A percentile compares a stretch with the other conserved stretches of the same genome.
Evolutionary conservation across 53 echinoderm and acorn worm species (phyloP).

Genomic region (Paracentrotus lividus): DNA sequence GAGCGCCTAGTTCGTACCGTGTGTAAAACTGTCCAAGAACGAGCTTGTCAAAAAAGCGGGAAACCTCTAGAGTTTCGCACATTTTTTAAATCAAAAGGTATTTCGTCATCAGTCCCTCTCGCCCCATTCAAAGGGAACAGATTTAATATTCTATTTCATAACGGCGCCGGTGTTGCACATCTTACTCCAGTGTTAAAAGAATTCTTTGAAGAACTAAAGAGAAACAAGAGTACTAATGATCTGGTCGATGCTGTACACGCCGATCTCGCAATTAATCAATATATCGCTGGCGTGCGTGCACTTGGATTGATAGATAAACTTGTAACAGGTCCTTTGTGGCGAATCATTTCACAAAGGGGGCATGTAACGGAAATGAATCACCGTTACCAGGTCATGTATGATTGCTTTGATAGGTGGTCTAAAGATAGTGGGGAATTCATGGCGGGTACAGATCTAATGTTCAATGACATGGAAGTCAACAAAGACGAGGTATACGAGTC

Average conservation of each 20-base stretch:
- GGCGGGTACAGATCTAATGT: conserved; percentile 65
- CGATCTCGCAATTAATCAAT: conserved; percentile 74
- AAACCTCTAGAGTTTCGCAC: conserved; percentile 76
- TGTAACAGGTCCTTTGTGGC: conserved; percentile 80
- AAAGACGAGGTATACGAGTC: conserved; percentile 61
- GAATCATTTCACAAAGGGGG: conserved; percentile 65
- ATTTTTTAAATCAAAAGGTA: conserved; percentile 50
- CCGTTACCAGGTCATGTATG: conserved; percentile 37
- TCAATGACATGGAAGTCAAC: conserved; percentile 68
- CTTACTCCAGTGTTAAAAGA: conserved; percentile 58
- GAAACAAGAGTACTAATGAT: conserved; percentile 68
- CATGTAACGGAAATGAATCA: conserved; percentile 75
- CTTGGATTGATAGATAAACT: conserved; percentile 80
- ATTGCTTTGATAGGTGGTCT: conserved; percentile 68
- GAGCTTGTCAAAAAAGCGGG: conserved; percentile 76
- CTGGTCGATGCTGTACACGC: conserved; percentile 72
- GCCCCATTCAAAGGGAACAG: conserved; percentile 79
- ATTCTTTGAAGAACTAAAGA: conserved; percentile 73
- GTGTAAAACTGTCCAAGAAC: conserved; percentile 77
- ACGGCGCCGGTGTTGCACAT: conserved; percentile 74
- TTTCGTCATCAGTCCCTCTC: conserved; percentile 63
- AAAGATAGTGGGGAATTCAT: conserved; percentile 73
- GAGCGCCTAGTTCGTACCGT: conserved; percentile 74
- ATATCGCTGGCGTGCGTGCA: conserved; percentile 70
- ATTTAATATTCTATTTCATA: conserved; percentile 84